phyloP scores from a whole-genome alignment of 2,113 vertebrate species.

The Panthera tigris region DNA sequence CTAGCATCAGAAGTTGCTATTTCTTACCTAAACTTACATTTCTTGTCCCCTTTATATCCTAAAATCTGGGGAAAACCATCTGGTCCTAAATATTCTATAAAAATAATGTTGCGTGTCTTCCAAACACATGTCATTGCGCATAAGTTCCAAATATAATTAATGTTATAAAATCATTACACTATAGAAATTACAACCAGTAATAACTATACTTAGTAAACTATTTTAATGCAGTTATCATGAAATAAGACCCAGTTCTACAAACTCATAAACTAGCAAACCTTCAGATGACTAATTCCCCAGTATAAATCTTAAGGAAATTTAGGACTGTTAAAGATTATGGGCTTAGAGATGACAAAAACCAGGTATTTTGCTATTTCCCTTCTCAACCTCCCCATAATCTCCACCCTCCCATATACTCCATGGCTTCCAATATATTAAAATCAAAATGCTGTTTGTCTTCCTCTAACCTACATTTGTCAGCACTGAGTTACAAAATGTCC shows the following conservation, averaged over 20 bases:
- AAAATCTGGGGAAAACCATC: not conserved
- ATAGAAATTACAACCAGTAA: conserved; percentile 30
- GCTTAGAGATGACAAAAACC: not conserved
- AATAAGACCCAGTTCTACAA: conserved; percentile 9
- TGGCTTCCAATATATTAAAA: not conserved
- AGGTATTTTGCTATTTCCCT: not conserved
- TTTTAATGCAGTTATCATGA: not conserved
- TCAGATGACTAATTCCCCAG: not conserved
- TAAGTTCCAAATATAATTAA: conserved; percentile 3
- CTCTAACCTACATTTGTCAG: not conserved
- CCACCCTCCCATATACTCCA: not conserved
- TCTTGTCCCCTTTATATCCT: not conserved
- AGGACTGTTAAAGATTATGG: conserved; percentile 13
- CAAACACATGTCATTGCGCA: not conserved
- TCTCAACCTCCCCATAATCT: not conserved
- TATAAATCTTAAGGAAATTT: conserved; percentile 13
- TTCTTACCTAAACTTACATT: conserved; percentile 6
- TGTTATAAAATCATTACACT: conserved; percentile 19
- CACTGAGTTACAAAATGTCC: not conserved
- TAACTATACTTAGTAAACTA: conserved; percentile 19
- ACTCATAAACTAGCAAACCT: not conserved
- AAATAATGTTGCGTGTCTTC: not conserved
- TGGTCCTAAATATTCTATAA: not conserved
- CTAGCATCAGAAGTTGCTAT: not conserved
- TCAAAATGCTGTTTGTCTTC: conserved; percentile 24